Percentiles rank a stretch among this genome's conserved stretches.
Evolutionary conservation across 2,113 vertebrate species (phyloP).

Genomic region (Alces alces): DNA sequence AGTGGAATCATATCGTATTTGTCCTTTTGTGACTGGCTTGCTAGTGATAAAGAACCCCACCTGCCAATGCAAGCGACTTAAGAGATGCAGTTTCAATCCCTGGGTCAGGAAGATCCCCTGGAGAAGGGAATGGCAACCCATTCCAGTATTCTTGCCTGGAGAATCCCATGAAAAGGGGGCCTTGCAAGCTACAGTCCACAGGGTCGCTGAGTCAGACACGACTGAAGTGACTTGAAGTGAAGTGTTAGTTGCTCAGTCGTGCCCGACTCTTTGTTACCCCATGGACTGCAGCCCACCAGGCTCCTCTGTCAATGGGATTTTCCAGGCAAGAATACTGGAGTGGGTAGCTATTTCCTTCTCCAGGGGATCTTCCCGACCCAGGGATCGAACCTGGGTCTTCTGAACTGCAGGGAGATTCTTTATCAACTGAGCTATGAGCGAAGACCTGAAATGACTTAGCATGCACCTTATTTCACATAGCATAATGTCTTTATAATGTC

Average conservation of each 20-base stretch:
- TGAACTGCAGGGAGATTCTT: background rate
- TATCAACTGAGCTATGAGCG: background rate
- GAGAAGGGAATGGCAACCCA: background rate
- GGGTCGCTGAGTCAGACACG: background rate
- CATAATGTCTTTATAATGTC: background rate
- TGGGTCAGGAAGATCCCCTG: background rate
- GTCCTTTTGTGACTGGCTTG: background rate
- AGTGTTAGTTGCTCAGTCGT: background rate
- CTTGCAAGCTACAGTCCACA: background rate
- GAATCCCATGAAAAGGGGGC: background rate
- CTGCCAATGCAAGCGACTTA: background rate
- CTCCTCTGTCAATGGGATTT: background rate
- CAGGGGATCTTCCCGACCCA: background rate
- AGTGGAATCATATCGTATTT: background rate
- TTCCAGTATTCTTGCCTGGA: background rate
- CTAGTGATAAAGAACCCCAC: background rate
- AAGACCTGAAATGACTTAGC: background rate
- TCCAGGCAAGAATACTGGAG: background rate
- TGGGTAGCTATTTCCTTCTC: background rate
- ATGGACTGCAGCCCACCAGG: background rate
- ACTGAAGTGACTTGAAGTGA: background rate
- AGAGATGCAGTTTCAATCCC: background rate
- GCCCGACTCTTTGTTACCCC: fast-evolving
- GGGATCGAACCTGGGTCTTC: background rate
- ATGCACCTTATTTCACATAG: background rate